A percentile compares a stretch with the other conserved stretches of the same genome.
Evolutionary conservation across 2,888 invertebrate genomes (phyloP).

Genomic region (Chrysodeixis includens): DNA sequence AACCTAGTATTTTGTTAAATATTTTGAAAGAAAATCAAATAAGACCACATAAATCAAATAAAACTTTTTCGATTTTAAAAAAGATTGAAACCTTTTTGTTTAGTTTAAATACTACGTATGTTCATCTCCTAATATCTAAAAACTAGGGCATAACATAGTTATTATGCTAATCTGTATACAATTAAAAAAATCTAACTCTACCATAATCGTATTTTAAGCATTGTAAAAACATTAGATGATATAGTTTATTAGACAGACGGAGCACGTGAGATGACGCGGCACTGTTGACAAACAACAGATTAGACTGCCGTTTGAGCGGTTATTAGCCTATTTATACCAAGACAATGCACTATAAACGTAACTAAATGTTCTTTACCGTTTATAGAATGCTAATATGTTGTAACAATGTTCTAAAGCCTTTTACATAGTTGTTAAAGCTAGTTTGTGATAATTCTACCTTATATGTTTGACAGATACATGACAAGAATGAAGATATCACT

Average conservation of each 20-base stretch:
- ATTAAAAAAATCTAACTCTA: background rate
- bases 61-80: too few species aligned
- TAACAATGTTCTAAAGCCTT: constrained; percentile 37
- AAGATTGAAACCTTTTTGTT: too few species aligned
- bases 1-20: too few species aligned
- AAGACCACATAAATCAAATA: too few species aligned
- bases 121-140: too few species aligned
- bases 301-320: constrained; percentile 53
- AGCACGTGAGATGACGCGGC: constrained; percentile 79
- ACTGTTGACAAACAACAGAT: constrained; percentile 76
- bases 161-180: background rate
- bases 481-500: background rate
- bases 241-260: constrained; percentile 23
- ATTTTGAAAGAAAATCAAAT: too few species aligned
- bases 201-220: constrained; percentile 13
- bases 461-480: constrained; percentile 2
- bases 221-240: constrained; percentile 26
- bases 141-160: too few species aligned
- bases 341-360: constrained; percentile 51
- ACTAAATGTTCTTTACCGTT: constrained; percentile 34
- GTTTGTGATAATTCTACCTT: constrained; percentile 24
- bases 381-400: constrained; percentile 22
- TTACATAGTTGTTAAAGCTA: constrained; percentile 21
- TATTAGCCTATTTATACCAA: constrained; percentile 55
- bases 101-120: too few species aligned